Base-by-base conservation (phyloP, 2,888 invertebrate species). In the Dryobota labecula region DNA sequence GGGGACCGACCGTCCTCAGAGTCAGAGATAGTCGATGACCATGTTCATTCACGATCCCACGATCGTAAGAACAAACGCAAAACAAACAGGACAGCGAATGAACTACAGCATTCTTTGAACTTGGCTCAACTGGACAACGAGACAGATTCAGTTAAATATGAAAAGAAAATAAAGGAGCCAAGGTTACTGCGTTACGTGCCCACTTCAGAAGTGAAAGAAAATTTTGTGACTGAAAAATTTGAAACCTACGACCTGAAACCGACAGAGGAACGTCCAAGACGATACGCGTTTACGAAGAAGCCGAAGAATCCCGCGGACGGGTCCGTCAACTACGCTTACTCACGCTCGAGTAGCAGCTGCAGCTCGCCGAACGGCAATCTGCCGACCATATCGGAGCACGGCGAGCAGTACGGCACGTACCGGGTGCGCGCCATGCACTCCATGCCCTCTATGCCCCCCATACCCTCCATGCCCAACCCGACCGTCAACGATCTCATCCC, bases 311-410 rank as follows among this genome's bases (percentile, higher is more conserved):
- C 94, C 2, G 76, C 93, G 0, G 96, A 96, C 76, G 96, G 95
- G 2, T 95, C 96, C 0, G 88, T 94, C 1, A 94, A 96, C 81
- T 96, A 96, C 78, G 94, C 94, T 7, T 93, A 95, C 74, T 95
- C 96, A 9, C 89, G 94, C 18, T 95, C 95, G 1, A 95, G 94
- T 65, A 95, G 95, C 83, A 94, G 92, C 73, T 95, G 95, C 80
- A 95, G 95, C 78, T 95, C 96, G 3, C 95, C 96, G 0, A 94
- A 91, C 73, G 92, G 92, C 7, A 95, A 95, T 79, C 85, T 96
- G 82, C 95, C 96, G 2, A 95, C 95, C 2, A 96, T 96, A 73
- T 93, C 95, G 2, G 96, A 96, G 78, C 94, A 95, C 70, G 90
- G 90, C 4, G 95, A 95, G 77, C 93, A 94, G 75, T 94, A 94